Percentiles rank a stretch among this genome's conserved stretches.
Evolutionary conservation across 2,113 vertebrate species (phyloP).

Genomic region (Pachycephala philippinensis): DNA sequence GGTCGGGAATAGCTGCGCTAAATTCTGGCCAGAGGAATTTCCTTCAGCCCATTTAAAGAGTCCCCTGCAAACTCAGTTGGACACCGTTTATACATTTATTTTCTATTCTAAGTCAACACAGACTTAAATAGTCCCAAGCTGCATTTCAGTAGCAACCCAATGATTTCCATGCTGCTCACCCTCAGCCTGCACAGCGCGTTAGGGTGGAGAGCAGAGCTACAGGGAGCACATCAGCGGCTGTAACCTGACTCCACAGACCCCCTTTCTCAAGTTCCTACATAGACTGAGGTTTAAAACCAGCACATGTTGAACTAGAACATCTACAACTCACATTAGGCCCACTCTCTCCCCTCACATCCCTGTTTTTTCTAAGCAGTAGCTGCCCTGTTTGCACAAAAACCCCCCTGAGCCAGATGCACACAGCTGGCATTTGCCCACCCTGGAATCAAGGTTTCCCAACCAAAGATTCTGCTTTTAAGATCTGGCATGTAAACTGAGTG

Average conservation of each 20-base stretch:
- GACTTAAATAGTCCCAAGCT: neutral
- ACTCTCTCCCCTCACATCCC: rapidly evolving
- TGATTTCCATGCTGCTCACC: neutral
- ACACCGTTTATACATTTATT: neutral
- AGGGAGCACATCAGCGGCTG: neutral
- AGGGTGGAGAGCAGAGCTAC: neutral
- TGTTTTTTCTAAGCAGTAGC: neutral
- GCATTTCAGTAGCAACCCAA: neutral
- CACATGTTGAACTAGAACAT: rapidly evolving
- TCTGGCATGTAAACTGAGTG: neutral
- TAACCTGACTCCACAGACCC: neutral
- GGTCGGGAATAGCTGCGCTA: neutral
- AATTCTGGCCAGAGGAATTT: neutral
- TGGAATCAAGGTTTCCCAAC: neutral
- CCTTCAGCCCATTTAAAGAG: neutral
- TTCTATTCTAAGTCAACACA: neutral
- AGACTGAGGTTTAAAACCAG: neutral
- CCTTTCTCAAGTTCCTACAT: neutral
- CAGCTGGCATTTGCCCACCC: neutral
- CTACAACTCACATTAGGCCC: rapidly evolving
- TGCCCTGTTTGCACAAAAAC: neutral
- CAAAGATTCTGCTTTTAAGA: neutral
- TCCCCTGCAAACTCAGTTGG: neutral
- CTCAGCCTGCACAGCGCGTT: rapidly evolving
- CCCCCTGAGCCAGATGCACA: rapidly evolving